These are phyloP conservation scores for Mastomys natalensis DNA, from an alignment of 2,113 vertebrate species.

Conservation along the genomic window DNA sequence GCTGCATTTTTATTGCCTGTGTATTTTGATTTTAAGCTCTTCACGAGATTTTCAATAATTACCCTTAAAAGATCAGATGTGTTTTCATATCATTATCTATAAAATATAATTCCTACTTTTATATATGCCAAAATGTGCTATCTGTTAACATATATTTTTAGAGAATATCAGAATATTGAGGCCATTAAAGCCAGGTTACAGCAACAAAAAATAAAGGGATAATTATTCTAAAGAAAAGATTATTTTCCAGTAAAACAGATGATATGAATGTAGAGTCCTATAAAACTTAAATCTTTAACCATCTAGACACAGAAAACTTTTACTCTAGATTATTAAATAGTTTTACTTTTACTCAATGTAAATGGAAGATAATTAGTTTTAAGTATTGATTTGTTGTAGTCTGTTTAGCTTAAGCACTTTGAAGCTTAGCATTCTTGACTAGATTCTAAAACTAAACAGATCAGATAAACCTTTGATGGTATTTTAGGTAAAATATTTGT, in stretches of 20 bases:
- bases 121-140: neutral
- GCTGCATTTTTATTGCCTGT: neutral
- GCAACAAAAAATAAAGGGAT: neutral
- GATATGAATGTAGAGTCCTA: neutral
- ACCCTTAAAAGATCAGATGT: neutral
- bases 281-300: neutral
- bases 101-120: conserved; percentile 15
- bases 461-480: neutral
- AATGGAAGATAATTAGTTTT: neutral
- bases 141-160: neutral
- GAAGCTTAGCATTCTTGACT: conserved; percentile 43
- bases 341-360: conserved; percentile 38
- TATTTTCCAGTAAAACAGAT: conserved; percentile 1
- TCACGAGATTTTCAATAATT: conserved; percentile 17
- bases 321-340: conserved; percentile 4
- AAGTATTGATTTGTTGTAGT: conserved; percentile 15
- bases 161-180: neutral
- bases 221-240: conserved; percentile 28
- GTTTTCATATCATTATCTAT: conserved; percentile 27
- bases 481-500: conserved; percentile 39
- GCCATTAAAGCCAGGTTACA: conserved; percentile 14
- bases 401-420: neutral
- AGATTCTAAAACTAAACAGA: conserved; percentile 1
- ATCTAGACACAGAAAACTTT: conserved; percentile 3
- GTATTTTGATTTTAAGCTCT: conserved; percentile 32